A percentile compares a stretch with the other conserved stretches of the same genome.
phyloP scores from a whole-genome alignment of 2,113 vertebrate genomes.

The Sturnira hondurensis region DNA sequence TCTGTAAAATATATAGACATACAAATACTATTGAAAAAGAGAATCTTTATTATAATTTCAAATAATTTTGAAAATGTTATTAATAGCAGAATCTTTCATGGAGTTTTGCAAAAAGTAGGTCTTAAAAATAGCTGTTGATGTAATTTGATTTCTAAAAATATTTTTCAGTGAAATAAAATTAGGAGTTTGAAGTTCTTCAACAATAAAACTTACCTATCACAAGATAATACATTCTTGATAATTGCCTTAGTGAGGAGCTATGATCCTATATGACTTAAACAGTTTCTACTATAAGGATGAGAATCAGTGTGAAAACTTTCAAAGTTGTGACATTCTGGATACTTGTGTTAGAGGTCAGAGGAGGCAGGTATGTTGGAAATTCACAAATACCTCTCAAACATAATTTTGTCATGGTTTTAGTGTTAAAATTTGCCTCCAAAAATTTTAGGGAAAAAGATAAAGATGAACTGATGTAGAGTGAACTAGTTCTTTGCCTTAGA shows the following conservation, averaged over 20 bases:
- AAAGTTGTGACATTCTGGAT: neutral
- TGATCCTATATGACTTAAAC: neutral
- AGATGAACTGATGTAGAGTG: neutral
- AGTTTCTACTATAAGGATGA: slow-evolving; percentile 3
- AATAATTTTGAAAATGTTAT: slow-evolving; percentile 27
- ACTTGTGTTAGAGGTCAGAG: neutral
- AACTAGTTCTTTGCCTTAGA: neutral
- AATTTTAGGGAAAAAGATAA: slow-evolving; percentile 12
- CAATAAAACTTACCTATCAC: neutral
- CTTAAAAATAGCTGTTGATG: neutral
- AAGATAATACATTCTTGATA: slow-evolving; percentile 30
- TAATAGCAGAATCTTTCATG: neutral
- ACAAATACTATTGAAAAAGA: neutral
- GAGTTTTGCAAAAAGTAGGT: neutral
- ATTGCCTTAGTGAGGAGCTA: neutral
- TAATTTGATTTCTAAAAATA: slow-evolving; percentile 3
- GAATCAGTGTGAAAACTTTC: neutral
- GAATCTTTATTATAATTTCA: neutral
- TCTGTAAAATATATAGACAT: neutral
- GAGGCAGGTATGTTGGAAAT: neutral
- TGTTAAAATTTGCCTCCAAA: neutral
- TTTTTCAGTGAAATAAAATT: slow-evolving; percentile 32
- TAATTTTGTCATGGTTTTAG: neutral
- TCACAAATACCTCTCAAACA: neutral
- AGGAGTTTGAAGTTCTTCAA: slow-evolving; percentile 5